phyloP scores from a whole-genome alignment of 2,797 vertebrate species.

The Rhynchonycteris naso region DNA sequence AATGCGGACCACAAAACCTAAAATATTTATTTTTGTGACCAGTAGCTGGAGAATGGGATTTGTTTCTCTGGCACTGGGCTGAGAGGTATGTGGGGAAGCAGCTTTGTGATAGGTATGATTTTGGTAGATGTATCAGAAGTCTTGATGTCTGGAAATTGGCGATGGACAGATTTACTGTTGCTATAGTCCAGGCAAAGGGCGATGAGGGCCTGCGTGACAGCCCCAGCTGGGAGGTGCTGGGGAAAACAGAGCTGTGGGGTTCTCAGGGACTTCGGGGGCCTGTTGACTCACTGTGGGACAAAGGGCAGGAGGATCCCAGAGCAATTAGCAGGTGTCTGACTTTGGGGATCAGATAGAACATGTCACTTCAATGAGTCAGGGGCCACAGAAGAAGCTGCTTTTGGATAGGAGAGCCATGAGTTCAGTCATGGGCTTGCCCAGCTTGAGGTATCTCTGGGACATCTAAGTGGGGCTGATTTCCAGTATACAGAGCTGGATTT shows the following conservation, averaged over 20 bases:
- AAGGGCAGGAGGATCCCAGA: background rate
- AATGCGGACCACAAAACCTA: background rate
- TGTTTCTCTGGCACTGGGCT: background rate
- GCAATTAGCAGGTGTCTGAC: background rate
- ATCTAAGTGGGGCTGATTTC: background rate
- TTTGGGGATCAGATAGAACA: background rate
- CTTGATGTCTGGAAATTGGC: background rate
- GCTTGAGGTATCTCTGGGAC: background rate
- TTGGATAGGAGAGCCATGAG: background rate
- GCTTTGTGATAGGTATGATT: background rate
- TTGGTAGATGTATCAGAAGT: background rate
- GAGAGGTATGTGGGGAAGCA: background rate
- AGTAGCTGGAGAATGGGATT: background rate
- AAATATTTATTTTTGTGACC: background rate
- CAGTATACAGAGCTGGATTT: background rate
- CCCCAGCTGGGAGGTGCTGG: background rate
- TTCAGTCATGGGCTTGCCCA: background rate
- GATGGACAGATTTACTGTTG: background rate
- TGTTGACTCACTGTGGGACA: background rate
- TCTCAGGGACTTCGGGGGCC: background rate
- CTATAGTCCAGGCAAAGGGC: too few species aligned
- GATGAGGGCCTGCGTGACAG: background rate
- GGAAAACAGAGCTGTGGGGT: background rate
- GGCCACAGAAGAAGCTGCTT: background rate
- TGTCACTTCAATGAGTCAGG: background rate